phyloP scores from a whole-genome alignment of 2,888 invertebrate species.

The Parnassius mnemosyne region DNA sequence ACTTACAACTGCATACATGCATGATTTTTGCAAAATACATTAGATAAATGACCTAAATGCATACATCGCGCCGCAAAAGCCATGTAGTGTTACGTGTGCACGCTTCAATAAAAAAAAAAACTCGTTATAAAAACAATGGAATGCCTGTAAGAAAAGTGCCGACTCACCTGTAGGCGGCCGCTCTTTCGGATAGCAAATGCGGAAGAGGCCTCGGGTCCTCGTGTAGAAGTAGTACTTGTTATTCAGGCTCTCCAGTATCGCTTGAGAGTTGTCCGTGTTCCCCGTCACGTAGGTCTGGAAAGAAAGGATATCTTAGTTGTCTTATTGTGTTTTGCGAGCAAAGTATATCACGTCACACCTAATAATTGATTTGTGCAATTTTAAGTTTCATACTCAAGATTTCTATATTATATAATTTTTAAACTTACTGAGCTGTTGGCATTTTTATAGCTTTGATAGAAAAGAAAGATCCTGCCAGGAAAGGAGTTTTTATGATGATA shows the following conservation, averaged over 20 bases:
- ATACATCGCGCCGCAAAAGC: too few species aligned
- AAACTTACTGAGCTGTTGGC: too few species aligned
- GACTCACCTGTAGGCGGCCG: conserved; percentile 89
- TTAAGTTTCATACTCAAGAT: too few species aligned
- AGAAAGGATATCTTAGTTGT: conserved; percentile 35
- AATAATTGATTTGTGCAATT: too few species aligned
- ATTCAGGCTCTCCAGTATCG: conserved; percentile 89
- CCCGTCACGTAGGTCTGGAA: conserved; percentile 87
- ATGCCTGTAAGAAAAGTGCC: background rate
- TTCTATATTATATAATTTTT: too few species aligned
- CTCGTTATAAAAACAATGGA: background rate
- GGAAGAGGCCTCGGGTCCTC: conserved; percentile 95
- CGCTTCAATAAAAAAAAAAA: background rate
- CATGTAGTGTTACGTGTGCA: too few species aligned
- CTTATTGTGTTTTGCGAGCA: too few species aligned
- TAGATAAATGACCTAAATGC: too few species aligned
- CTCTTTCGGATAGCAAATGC: conserved; percentile 96
- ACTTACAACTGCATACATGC: background rate
- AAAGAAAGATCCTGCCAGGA: too few species aligned
- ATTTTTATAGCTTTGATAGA: too few species aligned
- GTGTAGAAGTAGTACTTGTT: conserved; percentile 93
- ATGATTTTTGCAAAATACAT: background rate
- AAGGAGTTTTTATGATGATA: too few species aligned
- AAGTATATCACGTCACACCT: too few species aligned
- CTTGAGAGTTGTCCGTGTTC: conserved; percentile 84